These are phyloP conservation scores for Agrochola circellaris DNA, from an alignment of 2,888 invertebrate species.

Conservation along the genomic window DNA sequence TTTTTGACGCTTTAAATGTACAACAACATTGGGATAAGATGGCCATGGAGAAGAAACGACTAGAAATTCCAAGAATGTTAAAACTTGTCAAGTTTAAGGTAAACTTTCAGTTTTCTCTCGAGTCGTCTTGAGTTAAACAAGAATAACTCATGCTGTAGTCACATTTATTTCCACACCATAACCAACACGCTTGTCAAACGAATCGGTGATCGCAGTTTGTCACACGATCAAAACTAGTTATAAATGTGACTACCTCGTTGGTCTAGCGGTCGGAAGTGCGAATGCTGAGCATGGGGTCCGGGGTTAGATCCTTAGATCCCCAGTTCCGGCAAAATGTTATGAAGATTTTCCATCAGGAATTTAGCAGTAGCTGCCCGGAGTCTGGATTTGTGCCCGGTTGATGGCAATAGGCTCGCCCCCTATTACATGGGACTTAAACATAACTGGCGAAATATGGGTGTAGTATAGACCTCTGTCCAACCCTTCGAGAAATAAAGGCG, in stretches of 20 bases:
- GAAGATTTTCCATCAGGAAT: neutral
- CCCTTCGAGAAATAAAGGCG: accelerated
- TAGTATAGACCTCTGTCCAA: neutral
- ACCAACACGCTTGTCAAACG: neutral
- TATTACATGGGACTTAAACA: neutral
- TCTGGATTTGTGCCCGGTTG: neutral
- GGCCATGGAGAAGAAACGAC: neutral
- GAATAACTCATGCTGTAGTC: neutral
- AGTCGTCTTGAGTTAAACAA: neutral
- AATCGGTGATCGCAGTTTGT: neutral
- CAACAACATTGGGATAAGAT: neutral
- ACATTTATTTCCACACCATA: neutral
- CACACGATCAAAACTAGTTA: neutral
- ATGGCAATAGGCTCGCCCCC: neutral
- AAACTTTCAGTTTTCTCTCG: neutral
- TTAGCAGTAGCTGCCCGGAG: neutral
- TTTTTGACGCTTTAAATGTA: neutral
- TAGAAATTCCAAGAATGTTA: neutral
- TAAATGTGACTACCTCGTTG: neutral
- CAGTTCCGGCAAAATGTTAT: neutral
- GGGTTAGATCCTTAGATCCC: neutral
- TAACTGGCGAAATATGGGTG: neutral
- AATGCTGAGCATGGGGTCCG: neutral
- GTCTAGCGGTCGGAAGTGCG: neutral
- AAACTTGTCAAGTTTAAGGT: neutral